Conservation (phyloP, 2,113 vertebrate species). For the Hemiprocne comata region DNA sequence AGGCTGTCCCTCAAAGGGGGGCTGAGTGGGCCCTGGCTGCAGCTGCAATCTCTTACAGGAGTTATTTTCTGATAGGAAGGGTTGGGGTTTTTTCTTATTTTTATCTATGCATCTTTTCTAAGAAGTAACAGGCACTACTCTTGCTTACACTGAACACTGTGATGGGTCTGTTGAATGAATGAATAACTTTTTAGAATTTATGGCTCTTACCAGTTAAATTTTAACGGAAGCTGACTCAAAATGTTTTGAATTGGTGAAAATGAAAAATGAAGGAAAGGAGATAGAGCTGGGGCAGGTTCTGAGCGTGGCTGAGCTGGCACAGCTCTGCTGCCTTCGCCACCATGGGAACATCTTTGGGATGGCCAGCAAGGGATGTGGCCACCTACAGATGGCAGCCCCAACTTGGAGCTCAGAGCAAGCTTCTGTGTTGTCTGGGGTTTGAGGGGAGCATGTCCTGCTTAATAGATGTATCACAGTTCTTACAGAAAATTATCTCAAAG, state of each 20-base stretch:
- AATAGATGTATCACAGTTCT: not conserved
- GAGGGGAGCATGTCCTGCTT: not conserved
- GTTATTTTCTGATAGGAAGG: not conserved
- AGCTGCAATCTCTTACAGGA: not conserved
- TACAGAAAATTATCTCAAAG: not conserved
- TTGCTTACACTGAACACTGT: not conserved
- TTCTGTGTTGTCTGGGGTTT: not conserved
- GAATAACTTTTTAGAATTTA: not conserved
- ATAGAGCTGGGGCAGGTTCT: not conserved
- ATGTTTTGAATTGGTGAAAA: not conserved
- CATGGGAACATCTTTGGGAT: not conserved
- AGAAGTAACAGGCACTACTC: not conserved
- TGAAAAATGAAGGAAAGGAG: not conserved
- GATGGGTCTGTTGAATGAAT: not conserved
- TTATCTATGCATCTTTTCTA: constrained; percentile 1
- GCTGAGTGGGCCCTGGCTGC: not conserved
- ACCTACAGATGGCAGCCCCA: not conserved
- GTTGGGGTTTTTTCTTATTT: not conserved
- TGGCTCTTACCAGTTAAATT: not conserved
- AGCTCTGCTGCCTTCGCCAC: not conserved
- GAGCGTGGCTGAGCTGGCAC: not conserved
- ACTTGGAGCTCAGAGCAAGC: not conserved
- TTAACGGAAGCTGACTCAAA: not conserved
- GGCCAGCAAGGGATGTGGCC: not conserved
- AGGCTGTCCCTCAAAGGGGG: not conserved